Base-by-base conservation (phyloP, 2,888 invertebrate genomes). In the Cylloceria caligata region DNA sequence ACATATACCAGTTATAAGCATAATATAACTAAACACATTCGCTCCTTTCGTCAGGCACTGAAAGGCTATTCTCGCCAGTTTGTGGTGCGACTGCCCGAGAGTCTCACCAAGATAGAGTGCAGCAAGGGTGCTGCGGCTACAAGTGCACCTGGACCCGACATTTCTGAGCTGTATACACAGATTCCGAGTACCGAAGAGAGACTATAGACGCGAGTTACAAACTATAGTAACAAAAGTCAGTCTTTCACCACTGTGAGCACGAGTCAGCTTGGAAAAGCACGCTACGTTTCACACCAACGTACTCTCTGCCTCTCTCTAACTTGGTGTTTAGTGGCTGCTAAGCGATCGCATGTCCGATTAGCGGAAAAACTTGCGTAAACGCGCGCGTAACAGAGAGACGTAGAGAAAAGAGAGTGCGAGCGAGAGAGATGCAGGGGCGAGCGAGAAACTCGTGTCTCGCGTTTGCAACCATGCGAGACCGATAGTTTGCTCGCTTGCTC, bases 271-370 rank as follows among this genome's bases (percentile, higher is more conserved):
- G 62, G 74, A 74, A 80, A 74, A 74, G 49, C 62, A 24, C 19
- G 24, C 57, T 47, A 16, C 30, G 52, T 52, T 68, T 73, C 47
- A 42, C 62, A 62, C 68, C 62, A 64, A 52, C 71, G 13, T 27
- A 6, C 30, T 57, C 60, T 34, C 60, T 57, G 27, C 47, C 36
- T 36, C 57, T 55, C 60, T 60, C 30, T 60, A 60, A 65, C 73
- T 49, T 72, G 60, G 73, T 81, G 87, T 88, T 89, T 88, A 89
- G 87, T 85, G 82, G 87, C 85, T 85, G 88, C 86, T 88, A 84
- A 88, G 87, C 88, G 90, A 89, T 90, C 87, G 74, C 86, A 88
- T 89, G 87, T 85, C 83, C 86, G 89, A 90, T 90, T 89, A 88
- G 87, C 86, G 87, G 85, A 88, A 90, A 90, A 90, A 87, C 87